These are phyloP conservation scores for Eledona agricola DNA, from an alignment of 2,888 invertebrate genomes.

Conservation along the genomic window DNA sequence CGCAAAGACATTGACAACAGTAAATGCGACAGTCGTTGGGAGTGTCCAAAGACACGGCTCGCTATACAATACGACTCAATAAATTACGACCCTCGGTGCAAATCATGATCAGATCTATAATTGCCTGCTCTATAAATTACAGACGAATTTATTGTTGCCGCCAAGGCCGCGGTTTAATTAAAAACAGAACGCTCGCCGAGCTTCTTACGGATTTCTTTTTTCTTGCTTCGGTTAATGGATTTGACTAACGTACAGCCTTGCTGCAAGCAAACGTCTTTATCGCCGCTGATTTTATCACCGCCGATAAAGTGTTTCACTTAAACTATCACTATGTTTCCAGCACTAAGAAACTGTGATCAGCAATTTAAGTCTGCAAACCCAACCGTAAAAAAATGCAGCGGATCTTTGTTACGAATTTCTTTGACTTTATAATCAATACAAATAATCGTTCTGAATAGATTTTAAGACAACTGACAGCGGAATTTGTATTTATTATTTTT, in stretches of 20 bases:
- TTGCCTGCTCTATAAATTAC: constrained; percentile 53
- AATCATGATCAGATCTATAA: constrained; percentile 54
- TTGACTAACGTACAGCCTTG: constrained; percentile 6
- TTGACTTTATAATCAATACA: too few relatives aligned
- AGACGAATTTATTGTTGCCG: constrained; percentile 47
- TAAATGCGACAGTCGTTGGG: constrained; percentile 33
- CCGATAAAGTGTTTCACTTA: constrained; percentile 22
- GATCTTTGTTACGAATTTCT: too few relatives aligned
- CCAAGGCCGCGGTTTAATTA: constrained; percentile 45
- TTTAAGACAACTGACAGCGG: too few relatives aligned
- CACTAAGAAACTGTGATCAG: too few relatives aligned
- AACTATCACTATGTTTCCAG: too few relatives aligned
- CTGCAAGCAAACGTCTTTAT: constrained; percentile 20
- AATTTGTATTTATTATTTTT: too few relatives aligned
- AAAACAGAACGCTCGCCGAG: constrained; percentile 39
- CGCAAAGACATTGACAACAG: constrained; percentile 20
- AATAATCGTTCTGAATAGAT: too few relatives aligned
- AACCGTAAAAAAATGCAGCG: too few relatives aligned
- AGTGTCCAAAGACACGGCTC: constrained; percentile 33
- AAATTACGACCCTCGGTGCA: constrained; percentile 39
- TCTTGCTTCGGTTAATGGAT: constrained; percentile 20
- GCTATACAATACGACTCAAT: constrained; percentile 32
- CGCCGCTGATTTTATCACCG: constrained; percentile 22
- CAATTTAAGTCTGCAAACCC: too few relatives aligned
- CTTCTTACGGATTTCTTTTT: constrained; percentile 34